Evolutionary conservation across 2,797 vertebrate species (phyloP).

Genomic region (Clarias platycephalus): DNA sequence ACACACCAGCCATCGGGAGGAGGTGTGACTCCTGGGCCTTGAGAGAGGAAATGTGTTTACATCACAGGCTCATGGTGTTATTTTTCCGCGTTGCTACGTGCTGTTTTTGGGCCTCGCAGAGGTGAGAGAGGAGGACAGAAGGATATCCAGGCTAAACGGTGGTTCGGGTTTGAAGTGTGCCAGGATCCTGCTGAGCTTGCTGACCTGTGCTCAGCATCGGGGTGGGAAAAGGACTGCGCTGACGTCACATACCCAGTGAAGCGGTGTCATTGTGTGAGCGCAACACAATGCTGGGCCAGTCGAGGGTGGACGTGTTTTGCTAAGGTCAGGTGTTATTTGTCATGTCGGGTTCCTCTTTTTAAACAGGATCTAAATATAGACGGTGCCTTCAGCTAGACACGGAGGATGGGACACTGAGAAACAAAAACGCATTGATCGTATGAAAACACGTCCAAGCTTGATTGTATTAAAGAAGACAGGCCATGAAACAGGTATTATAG

Average conservation of each 20-base stretch:
- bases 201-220: slow-evolving; percentile 43
- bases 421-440: background rate
- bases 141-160: slow-evolving; percentile 74
- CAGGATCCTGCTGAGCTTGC: slow-evolving; percentile 63
- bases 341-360: slow-evolving; percentile 41
- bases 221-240: slow-evolving; percentile 32
- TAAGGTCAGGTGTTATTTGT: slow-evolving; percentile 56
- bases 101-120: slow-evolving; percentile 51
- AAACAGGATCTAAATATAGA: slow-evolving; percentile 47
- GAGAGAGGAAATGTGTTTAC: slow-evolving; percentile 79
- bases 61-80: slow-evolving; percentile 69
- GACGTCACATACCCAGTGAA: slow-evolving; percentile 51
- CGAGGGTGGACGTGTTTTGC: slow-evolving; percentile 47
- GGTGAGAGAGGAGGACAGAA: slow-evolving; percentile 57
- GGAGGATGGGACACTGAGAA: slow-evolving; percentile 10
- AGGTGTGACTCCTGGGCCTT: slow-evolving; percentile 40
- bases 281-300: slow-evolving; percentile 50
- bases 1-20: slow-evolving; percentile 5
- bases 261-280: slow-evolving; percentile 48
- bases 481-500: slow-evolving; percentile 37
- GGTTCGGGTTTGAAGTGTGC: slow-evolving; percentile 46
- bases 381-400: background rate
- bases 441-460: background rate
- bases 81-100: slow-evolving; percentile 75
- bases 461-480: slow-evolving; percentile 20